phyloP scores from a whole-genome alignment of 2,797 vertebrate genomes.

The Hypotaenidia okinawae region DNA sequence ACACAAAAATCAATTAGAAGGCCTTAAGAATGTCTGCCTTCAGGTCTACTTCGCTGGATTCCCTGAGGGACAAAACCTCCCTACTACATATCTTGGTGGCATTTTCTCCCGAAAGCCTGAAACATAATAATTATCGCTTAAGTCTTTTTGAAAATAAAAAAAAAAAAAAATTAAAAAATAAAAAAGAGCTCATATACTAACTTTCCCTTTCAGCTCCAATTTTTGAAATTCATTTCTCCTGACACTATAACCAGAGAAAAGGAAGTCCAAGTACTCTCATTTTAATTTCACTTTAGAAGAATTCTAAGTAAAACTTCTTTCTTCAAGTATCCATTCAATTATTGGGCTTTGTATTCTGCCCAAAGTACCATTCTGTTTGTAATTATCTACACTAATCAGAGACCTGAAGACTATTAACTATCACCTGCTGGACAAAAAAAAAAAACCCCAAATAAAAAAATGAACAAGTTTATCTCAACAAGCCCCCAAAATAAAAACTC shows the following conservation, averaged over 20 bases:
- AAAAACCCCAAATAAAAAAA: background rate
- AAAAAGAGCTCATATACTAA: background rate
- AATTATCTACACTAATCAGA: background rate
- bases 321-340: background rate
- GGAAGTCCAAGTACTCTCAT: background rate
- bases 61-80: constrained; percentile 17
- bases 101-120: background rate
- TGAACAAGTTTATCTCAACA: background rate
- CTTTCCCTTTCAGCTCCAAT: background rate
- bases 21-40: constrained; percentile 31
- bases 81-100: background rate
- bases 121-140: constrained; percentile 26
- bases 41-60: constrained; percentile 31
- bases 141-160: background rate
- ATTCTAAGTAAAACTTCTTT: background rate
- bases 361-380: background rate
- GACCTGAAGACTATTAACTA: background rate
- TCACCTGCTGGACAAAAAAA: background rate
- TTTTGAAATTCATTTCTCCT: constrained; percentile 7
- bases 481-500: background rate
- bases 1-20: constrained; percentile 51
- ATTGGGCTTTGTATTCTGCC: background rate
- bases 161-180: background rate
- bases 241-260: background rate
- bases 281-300: background rate